Evolutionary conservation across 1,140 invertebrate genomes (phyloP).

Genomic region (Apis florea): DNA sequence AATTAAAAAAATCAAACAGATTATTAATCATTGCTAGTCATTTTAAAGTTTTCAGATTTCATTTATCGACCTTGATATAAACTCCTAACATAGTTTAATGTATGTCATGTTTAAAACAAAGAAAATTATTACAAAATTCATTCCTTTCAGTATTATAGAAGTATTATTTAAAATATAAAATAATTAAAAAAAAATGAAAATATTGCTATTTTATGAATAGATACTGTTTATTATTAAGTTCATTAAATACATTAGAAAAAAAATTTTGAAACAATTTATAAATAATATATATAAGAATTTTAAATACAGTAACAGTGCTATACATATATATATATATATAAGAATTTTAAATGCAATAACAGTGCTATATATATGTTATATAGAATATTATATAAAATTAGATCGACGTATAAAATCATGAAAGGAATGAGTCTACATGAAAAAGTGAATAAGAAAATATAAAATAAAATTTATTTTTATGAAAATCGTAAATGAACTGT

Average conservation of each 20-base stretch:
- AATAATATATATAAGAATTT: neutral
- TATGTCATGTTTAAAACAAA: neutral
- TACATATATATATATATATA: neutral
- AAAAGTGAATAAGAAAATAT: too few relatives aligned
- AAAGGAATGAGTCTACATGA: too few relatives aligned
- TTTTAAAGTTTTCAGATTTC: neutral
- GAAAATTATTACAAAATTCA: neutral
- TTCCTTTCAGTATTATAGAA: neutral
- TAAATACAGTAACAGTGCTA: neutral
- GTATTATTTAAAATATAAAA: neutral
- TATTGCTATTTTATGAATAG: neutral
- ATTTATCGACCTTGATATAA: neutral
- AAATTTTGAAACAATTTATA: neutral
- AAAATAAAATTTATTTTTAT: too few relatives aligned
- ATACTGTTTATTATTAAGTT: too few relatives aligned
- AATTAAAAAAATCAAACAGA: too few relatives aligned
- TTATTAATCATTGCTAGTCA: too few relatives aligned
- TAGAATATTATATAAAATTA: too few relatives aligned
- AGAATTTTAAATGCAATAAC: too few relatives aligned
- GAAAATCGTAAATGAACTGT: too few relatives aligned
- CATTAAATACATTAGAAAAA: neutral
- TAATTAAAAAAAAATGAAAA: neutral
- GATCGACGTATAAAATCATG: too few relatives aligned
- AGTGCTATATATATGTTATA: too few relatives aligned
- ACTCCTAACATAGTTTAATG: neutral